Percentiles rank a stretch among this genome's conserved stretches.
Conservation (phyloP, 2,888 invertebrate species). For the Drosophila prostipennis region DNA sequence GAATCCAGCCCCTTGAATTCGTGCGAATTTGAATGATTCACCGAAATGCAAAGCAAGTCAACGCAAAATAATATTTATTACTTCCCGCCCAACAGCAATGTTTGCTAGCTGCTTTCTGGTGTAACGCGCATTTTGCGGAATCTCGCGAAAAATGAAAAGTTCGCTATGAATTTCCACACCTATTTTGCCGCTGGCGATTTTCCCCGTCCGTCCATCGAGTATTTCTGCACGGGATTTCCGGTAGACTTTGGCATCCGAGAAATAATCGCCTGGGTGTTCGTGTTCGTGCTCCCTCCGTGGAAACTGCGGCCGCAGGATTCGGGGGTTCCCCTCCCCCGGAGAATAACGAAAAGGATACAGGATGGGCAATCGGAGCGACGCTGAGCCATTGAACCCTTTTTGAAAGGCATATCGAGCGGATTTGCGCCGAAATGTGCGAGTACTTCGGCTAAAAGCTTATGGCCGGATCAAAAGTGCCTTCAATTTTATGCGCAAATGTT, state of each 20-base stretch:
- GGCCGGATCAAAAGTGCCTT: slow-evolving; percentile 41
- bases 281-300: slow-evolving; percentile 6
- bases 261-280: slow-evolving; percentile 34
- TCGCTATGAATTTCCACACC: slow-evolving; percentile 21
- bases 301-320: slow-evolving; percentile 20
- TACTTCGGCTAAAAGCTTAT: slow-evolving; percentile 48
- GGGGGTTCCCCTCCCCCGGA: neutral
- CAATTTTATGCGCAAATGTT: slow-evolving; percentile 56
- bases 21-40: slow-evolving; percentile 17
- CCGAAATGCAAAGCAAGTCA: slow-evolving; percentile 15
- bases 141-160: slow-evolving; percentile 2
- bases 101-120: slow-evolving; percentile 17
- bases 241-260: slow-evolving; percentile 15
- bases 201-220: slow-evolving; percentile 14
- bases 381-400: slow-evolving; percentile 45
- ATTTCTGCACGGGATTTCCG: slow-evolving; percentile 22
- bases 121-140: slow-evolving; percentile 9
- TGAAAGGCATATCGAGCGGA: slow-evolving; percentile 50
- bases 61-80: slow-evolving; percentile 2
- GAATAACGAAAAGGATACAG: slow-evolving; percentile 6
- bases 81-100: neutral
- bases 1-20: slow-evolving; percentile 1
- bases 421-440: slow-evolving; percentile 27
- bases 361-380: slow-evolving; percentile 9
- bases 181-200: slow-evolving; percentile 40